phyloP scores from a whole-genome alignment of 2,888 invertebrate species.

The Rhyacophila evoluta region DNA sequence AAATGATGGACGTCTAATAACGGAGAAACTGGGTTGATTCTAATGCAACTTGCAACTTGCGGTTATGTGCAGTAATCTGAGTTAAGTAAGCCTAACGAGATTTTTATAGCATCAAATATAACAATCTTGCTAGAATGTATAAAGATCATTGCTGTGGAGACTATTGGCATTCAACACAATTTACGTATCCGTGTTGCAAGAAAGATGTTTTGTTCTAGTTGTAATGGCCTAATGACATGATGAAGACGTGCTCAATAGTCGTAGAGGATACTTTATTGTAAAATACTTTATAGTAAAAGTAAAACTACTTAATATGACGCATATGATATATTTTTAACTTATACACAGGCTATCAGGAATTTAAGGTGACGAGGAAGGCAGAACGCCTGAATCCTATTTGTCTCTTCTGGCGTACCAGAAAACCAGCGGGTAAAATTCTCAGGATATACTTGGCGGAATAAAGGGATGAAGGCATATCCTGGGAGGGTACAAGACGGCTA shows the following conservation, averaged over 20 bases:
- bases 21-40: not conserved
- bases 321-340: too few relatives aligned
- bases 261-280: too few relatives aligned
- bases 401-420: too few relatives aligned
- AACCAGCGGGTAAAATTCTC: too few relatives aligned
- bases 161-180: not conserved
- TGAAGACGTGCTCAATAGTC: not conserved
- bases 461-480: too few relatives aligned
- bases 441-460: too few relatives aligned
- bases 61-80: conserved; percentile 12
- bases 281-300: too few relatives aligned
- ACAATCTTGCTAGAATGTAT: not conserved
- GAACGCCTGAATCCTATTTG: too few relatives aligned
- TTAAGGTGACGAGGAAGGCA: too few relatives aligned
- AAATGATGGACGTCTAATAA: not conserved
- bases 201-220: conserved; percentile 5
- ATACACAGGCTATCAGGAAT: too few relatives aligned
- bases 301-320: too few relatives aligned
- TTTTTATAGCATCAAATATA: not conserved
- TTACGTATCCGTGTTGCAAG: not conserved
- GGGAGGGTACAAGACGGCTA: too few relatives aligned
- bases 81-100: not conserved
- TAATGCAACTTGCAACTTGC: not conserved
- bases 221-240: not conserved
- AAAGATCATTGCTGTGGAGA: not conserved